phyloP scores from a whole-genome alignment of 1,140 invertebrate species.

The Drosophila asahinai region DNA sequence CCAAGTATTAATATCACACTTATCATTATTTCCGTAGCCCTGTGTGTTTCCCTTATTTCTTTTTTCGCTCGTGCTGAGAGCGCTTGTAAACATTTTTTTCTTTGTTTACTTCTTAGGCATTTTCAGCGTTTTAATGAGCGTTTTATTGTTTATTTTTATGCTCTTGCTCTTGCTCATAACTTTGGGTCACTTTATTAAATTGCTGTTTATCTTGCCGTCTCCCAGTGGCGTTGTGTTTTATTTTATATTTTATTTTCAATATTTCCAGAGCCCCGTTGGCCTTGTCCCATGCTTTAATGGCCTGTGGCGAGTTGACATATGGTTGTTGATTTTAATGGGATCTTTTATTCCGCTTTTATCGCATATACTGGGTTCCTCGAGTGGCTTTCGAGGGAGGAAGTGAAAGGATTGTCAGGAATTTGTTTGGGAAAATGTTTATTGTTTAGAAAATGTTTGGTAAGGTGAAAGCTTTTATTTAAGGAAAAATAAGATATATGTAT shows the following conservation, averaged over 20 bases:
- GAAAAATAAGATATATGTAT: no score
- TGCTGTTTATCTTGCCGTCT: slow-evolving; percentile 64
- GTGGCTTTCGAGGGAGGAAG: slow-evolving; percentile 3
- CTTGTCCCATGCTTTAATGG: slow-evolving; percentile 48
- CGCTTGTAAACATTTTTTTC: slow-evolving; percentile 35
- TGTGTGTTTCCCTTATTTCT: slow-evolving; percentile 3
- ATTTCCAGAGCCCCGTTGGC: slow-evolving; percentile 13
- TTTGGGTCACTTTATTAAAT: slow-evolving; percentile 71
- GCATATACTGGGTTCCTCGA: slow-evolving; percentile 3
- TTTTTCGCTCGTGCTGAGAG: slow-evolving; percentile 9
- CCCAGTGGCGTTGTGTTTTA: slow-evolving; percentile 25
- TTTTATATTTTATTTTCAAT: slow-evolving; percentile 27
- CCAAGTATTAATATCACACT: slow-evolving; percentile 76
- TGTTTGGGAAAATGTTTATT: slow-evolving; percentile 3
- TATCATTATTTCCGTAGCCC: slow-evolving; percentile 58
- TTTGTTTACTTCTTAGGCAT: slow-evolving; percentile 49
- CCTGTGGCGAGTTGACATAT: slow-evolving; percentile 67
- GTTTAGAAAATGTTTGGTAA: background rate
- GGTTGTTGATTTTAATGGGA: slow-evolving; percentile 66
- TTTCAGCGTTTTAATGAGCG: slow-evolving; percentile 55
- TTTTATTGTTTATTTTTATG: slow-evolving; percentile 71
- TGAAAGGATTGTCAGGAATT: slow-evolving; percentile 15
- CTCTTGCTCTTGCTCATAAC: slow-evolving; percentile 49
- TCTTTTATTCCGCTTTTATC: slow-evolving; percentile 40
- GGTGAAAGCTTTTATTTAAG: no score